Conservation (phyloP, 2,888 invertebrate genomes). For the Papilio elwesi region DNA sequence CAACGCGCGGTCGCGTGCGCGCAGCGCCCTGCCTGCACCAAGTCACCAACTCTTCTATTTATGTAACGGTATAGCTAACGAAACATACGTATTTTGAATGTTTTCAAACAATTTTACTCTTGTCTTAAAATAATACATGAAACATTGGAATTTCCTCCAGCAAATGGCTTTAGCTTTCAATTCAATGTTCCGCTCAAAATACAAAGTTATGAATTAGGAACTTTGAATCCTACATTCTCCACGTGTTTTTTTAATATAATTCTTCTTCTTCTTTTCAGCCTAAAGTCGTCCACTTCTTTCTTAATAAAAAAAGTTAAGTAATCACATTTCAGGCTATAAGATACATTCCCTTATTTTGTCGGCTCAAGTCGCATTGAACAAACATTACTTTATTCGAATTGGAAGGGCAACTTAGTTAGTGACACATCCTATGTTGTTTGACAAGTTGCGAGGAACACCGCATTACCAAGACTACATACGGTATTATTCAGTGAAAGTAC, state of each 20-base stretch:
- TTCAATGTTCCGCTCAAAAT: no score
- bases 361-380: not conserved
- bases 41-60: constrained; percentile 42
- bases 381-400: not conserved
- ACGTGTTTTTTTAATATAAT: no score
- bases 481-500: no score
- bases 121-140: constrained; percentile 12
- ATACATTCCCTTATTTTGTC: no score
- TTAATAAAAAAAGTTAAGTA: no score
- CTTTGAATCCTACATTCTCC: no score
- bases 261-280: no score
- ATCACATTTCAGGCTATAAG: no score
- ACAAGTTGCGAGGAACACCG: not conserved
- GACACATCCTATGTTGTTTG: not conserved
- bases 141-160: not conserved
- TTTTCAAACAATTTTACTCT: constrained; percentile 14
- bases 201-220: no score
- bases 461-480: not conserved
- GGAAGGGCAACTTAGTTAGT: not conserved
- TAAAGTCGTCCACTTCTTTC: no score
- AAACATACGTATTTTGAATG: constrained; percentile 39
- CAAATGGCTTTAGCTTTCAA: not conserved
- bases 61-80: constrained; percentile 45
- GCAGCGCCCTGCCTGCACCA: constrained; percentile 40
- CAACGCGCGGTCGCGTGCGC: constrained; percentile 56